A percentile compares a stretch with the other conserved stretches of the same genome.
phyloP scores from a whole-genome alignment of 2,113 vertebrate genomes.

The Myotis lucifugus region DNA sequence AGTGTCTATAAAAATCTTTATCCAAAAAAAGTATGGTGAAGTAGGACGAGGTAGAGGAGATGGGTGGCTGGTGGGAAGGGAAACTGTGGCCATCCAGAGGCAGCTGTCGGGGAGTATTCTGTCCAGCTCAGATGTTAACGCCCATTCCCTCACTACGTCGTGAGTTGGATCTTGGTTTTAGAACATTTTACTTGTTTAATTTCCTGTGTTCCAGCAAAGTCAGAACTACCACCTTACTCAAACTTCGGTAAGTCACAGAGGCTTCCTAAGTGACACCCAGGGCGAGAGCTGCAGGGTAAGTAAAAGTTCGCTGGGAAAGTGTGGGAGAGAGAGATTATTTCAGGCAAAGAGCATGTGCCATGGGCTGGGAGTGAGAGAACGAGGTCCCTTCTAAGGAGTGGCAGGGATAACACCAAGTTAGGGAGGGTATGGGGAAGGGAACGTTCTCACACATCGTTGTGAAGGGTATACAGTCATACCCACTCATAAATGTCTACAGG shows the following conservation, averaged over 20 bases:
- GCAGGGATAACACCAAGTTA: too few species aligned
- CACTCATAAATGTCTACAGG: background rate
- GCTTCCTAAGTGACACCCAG: background rate
- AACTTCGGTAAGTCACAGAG: background rate
- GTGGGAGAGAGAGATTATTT: background rate
- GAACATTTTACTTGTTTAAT: background rate
- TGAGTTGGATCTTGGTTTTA: background rate
- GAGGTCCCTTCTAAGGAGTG: background rate
- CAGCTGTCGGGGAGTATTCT: background rate
- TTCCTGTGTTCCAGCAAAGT: background rate
- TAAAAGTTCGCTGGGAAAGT: background rate
- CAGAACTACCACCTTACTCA: background rate
- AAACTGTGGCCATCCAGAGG: background rate
- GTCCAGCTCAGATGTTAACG: background rate
- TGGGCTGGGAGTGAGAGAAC: background rate
- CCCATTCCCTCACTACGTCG: background rate
- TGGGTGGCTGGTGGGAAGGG: background rate
- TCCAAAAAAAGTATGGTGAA: background rate
- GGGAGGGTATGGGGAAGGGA: background rate
- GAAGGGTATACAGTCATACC: background rate
- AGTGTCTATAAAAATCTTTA: conserved; percentile 45
- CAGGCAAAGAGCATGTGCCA: background rate
- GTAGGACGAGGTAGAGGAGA: background rate
- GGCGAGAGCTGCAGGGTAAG: background rate
- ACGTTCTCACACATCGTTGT: background rate